Conservation (phyloP, 2,113 vertebrate species). For the Desmodus rotundus region DNA sequence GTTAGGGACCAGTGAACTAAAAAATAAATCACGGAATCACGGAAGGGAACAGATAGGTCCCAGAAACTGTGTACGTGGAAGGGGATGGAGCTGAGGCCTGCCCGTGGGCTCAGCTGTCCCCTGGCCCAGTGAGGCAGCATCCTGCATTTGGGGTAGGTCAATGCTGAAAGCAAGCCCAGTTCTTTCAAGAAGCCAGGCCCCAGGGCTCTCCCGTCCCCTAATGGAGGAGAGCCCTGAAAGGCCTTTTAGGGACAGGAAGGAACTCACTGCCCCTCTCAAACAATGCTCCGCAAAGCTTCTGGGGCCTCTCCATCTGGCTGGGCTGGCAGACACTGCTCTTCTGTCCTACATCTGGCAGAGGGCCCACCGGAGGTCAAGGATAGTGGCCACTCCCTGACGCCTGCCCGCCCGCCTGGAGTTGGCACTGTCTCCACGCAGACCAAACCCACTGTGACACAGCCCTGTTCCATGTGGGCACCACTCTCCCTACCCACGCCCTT, state of each 20-base stretch:
- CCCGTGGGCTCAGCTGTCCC: not conserved
- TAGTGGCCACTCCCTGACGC: not conserved
- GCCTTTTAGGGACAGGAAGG: conserved; percentile 48
- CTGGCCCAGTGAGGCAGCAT: not conserved
- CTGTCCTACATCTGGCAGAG: conserved; percentile 21
- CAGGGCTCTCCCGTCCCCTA: not conserved
- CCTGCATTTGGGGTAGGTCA: not conserved
- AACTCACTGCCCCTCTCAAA: conserved; percentile 27
- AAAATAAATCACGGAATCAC: not conserved
- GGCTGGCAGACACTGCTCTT: conserved; percentile 19
- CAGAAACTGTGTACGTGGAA: not conserved
- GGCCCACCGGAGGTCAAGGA: not conserved
- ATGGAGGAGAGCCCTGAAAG: not conserved
- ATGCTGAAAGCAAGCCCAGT: not conserved
- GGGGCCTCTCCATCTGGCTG: conserved; percentile 21
- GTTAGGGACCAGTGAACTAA: not conserved
- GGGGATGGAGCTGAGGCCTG: not conserved
- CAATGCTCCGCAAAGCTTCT: conserved; percentile 30
- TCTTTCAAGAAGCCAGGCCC: not conserved
- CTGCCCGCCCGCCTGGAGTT: fast-evolving
- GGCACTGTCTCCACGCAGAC: not conserved
- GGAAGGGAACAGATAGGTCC: not conserved
- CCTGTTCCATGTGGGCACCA: conserved; percentile 39
- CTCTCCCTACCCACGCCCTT: conserved; percentile 39
- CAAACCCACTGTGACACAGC: not conserved